phyloP scores from a whole-genome alignment of 2,888 invertebrate genomes.

The Beris morrisii region DNA sequence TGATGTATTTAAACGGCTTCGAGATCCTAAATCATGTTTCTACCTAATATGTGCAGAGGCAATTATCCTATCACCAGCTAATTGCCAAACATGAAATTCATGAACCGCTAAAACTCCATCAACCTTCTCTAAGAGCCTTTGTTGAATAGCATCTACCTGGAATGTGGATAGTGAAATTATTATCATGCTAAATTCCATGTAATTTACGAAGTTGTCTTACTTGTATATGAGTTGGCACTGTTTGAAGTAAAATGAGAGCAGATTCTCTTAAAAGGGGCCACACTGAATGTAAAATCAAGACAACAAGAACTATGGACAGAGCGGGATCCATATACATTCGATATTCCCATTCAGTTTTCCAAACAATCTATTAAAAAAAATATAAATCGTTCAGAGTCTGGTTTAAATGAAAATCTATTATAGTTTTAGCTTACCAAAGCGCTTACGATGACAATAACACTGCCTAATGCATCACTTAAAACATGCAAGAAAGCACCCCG shows the following conservation, averaged over 20 bases:
- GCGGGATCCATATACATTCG: slow-evolving; percentile 92
- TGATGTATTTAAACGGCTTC: not conserved
- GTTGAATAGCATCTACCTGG: slow-evolving; percentile 86
- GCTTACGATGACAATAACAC: slow-evolving; percentile 71
- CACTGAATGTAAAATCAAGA: slow-evolving; percentile 83
- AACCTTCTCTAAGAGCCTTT: slow-evolving; percentile 82
- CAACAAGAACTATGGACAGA: slow-evolving; percentile 84
- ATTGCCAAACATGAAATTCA: slow-evolving; percentile 98
- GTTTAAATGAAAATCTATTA: too few relatives aligned
- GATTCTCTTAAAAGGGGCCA: slow-evolving; percentile 94
- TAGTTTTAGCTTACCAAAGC: slow-evolving; percentile 58
- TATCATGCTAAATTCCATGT: not conserved
- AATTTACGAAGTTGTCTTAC: slow-evolving; percentile 48
- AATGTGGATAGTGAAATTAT: not conserved
- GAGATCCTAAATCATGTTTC: not conserved
- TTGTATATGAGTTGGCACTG: slow-evolving; percentile 97
- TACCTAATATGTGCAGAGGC: slow-evolving; percentile 95
- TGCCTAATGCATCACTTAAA: slow-evolving; percentile 93
- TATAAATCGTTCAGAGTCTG: slow-evolving; percentile 27
- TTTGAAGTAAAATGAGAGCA: slow-evolving; percentile 91
- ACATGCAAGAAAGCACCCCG: slow-evolving; percentile 99
- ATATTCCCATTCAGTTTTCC: slow-evolving; percentile 80
- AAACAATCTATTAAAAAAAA: slow-evolving; percentile 60
- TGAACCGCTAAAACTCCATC: slow-evolving; percentile 95
- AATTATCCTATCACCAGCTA: slow-evolving; percentile 94